Evolutionary conservation across 2,888 invertebrate genomes (phyloP).

Genomic region (Apamea epomidion): DNA sequence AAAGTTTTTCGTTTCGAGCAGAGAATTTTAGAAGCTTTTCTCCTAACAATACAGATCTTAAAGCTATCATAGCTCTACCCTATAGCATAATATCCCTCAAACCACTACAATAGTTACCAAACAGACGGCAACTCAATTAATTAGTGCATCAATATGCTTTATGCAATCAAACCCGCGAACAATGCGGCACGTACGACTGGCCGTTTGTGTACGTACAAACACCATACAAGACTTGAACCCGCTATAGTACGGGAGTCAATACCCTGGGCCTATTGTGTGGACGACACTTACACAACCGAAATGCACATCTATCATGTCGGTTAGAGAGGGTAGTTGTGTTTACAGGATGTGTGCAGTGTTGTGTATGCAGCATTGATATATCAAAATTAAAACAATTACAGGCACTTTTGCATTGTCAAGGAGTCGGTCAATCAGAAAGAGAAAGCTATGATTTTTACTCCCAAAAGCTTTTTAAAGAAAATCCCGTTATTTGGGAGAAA

Average conservation of each 20-base stretch:
- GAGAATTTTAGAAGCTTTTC: not conserved
- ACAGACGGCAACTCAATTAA: constrained; percentile 12
- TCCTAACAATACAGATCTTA: not conserved
- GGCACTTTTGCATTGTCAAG: no score
- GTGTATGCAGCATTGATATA: not conserved
- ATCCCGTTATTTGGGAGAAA: no score
- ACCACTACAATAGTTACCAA: not conserved
- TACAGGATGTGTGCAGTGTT: not conserved
- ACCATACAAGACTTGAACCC: constrained; percentile 6
- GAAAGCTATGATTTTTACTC: no score
- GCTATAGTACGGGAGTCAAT: constrained; percentile 37
- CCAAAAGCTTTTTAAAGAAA: no score
- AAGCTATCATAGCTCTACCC: not conserved
- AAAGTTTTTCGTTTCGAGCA: not conserved
- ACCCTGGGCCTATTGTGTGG: constrained; percentile 33
- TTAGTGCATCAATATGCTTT: constrained; percentile 22
- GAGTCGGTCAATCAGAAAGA: no score
- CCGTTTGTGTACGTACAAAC: constrained; percentile 23
- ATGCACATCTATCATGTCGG: constrained; percentile 23
- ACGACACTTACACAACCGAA: constrained; percentile 33
- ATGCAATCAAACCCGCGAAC: constrained; percentile 16
- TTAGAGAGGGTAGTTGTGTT: not conserved
- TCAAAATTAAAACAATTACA: no score
- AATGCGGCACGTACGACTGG: constrained; percentile 32
- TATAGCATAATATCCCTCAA: not conserved